Evolutionary conservation across 2,888 invertebrate species (phyloP).

Genomic region (Seira ritae): DNA sequence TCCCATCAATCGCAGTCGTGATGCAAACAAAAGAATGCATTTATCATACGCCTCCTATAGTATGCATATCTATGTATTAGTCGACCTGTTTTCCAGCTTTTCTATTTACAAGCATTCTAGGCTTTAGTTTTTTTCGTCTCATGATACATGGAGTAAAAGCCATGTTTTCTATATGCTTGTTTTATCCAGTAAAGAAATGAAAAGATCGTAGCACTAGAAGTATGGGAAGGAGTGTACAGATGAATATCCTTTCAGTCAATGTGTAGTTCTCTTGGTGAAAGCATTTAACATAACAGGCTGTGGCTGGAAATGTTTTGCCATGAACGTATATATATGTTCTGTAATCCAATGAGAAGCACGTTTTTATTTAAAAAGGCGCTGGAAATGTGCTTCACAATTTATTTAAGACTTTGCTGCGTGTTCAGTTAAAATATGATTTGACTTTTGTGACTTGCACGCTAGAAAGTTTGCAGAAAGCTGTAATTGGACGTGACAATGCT

Average conservation of each 20-base stretch:
- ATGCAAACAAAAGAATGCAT: conserved; percentile 8
- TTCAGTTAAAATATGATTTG: too few relatives aligned
- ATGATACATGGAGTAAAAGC: neutral
- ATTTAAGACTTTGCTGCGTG: too few relatives aligned
- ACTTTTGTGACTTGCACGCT: too few relatives aligned
- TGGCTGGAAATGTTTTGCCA: too few relatives aligned
- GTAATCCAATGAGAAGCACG: too few relatives aligned
- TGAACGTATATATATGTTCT: too few relatives aligned
- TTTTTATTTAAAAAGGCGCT: too few relatives aligned
- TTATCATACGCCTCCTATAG: neutral
- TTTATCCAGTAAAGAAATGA: neutral
- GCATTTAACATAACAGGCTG: neutral
- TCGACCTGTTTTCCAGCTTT: neutral
- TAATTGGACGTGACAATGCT: too few relatives aligned
- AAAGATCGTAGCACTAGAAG: neutral
- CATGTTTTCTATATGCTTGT: neutral
- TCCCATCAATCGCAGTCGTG: neutral
- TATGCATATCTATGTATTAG: conserved; percentile 1
- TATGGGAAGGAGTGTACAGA: conserved; percentile 23
- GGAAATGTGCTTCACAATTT: too few relatives aligned
- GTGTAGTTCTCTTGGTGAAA: conserved; percentile 51
- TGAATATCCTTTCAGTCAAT: conserved; percentile 54
- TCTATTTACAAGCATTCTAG: neutral
- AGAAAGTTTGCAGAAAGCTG: too few relatives aligned
- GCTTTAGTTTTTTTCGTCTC: neutral